Evolutionary conservation across 2,113 vertebrate genomes (phyloP).

Genomic region (Mobula birostris): DNA sequence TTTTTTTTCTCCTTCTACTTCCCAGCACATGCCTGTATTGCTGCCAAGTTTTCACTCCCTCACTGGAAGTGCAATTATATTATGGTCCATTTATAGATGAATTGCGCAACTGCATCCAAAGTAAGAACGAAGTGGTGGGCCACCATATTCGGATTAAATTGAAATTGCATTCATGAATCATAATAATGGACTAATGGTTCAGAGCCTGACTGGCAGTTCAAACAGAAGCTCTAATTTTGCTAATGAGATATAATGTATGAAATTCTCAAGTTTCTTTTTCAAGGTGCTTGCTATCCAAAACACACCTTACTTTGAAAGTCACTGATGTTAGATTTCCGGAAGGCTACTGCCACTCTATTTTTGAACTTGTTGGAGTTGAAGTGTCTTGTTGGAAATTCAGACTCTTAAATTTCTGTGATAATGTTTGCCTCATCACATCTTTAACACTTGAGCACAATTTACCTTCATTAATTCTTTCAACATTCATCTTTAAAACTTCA

Average conservation of each 20-base stretch:
- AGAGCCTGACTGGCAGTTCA: neutral
- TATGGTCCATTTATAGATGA: neutral
- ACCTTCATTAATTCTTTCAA: neutral
- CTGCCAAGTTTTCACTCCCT: slow-evolving; percentile 24
- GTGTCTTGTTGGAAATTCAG: neutral
- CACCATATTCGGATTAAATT: slow-evolving; percentile 15
- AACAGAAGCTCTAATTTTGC: neutral
- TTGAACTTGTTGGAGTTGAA: neutral
- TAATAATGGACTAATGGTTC: slow-evolving; percentile 23
- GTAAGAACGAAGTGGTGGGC: neutral
- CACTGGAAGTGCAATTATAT: slow-evolving; percentile 11
- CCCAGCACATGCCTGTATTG: neutral
- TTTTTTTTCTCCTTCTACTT: neutral
- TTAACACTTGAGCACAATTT: neutral
- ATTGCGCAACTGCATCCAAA: neutral
- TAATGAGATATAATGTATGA: neutral
- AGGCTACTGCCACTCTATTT: neutral
- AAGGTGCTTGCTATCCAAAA: neutral
- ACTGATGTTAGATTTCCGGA: neutral
- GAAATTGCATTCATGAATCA: slow-evolving; percentile 27
- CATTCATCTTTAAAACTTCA: neutral
- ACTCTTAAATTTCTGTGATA: neutral
- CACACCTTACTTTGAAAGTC: neutral
- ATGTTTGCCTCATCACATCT: neutral
- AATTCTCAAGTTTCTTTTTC: neutral